These are phyloP conservation scores for Drosophila lowei DNA, from an alignment of 1,140 invertebrate species.

Conservation along the genomic window DNA sequence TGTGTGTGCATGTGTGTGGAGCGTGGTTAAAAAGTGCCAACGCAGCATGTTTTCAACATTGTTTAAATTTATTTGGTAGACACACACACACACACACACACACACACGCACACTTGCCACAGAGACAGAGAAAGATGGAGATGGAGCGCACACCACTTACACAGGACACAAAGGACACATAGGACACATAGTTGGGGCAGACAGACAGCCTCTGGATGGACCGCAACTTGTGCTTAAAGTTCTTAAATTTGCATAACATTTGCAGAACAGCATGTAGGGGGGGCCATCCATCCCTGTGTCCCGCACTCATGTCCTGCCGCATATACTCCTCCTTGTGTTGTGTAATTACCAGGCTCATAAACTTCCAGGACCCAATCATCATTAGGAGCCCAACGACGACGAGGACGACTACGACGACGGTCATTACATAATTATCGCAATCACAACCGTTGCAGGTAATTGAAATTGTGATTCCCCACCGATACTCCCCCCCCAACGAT, in stretches of 20 bases:
- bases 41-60: constrained; percentile 81
- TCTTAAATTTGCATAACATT: constrained; percentile 74
- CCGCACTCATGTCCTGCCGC: too few species aligned
- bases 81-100: constrained; percentile 38
- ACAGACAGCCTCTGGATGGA: constrained; percentile 15
- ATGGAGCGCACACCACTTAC: too few species aligned
- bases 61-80: constrained; percentile 81
- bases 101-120: not conserved
- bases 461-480: constrained; percentile 59
- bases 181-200: constrained; percentile 42
- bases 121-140: too few species aligned
- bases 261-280: too few species aligned
- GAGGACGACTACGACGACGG: constrained; percentile 18
- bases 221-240: constrained; percentile 74
- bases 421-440: constrained; percentile 80
- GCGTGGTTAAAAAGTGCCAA: constrained; percentile 80
- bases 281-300: too few species aligned
- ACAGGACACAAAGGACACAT: constrained; percentile 36
- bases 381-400: constrained; percentile 48
- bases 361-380: constrained; percentile 64
- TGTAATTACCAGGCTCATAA: constrained; percentile 72
- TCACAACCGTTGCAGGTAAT: constrained; percentile 66
- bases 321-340: constrained; percentile 12
- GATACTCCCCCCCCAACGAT: too few species aligned
- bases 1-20: constrained; percentile 47